Base-by-base conservation (phyloP, 2,888 invertebrate species). In the Eumerus sabulonum region DNA sequence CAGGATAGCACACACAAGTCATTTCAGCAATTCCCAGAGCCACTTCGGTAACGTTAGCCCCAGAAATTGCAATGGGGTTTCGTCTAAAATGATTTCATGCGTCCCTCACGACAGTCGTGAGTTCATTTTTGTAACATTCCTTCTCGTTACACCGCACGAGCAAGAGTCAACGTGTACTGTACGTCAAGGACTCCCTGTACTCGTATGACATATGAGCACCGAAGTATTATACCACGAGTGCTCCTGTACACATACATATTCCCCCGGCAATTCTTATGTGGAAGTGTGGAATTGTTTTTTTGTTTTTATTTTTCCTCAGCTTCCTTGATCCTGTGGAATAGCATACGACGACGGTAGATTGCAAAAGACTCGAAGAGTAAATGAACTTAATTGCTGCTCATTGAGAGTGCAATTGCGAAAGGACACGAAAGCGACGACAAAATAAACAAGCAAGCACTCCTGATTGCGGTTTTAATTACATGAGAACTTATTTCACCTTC, bases 11-110 rank as follows among this genome's bases (percentile, higher is more conserved):
- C 86, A 87, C 85, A 87, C 85, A 86, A 87, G 87, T 87, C 86
- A 87, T 87, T 87, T 87, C 85, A 84, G 84, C 83, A 85, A 87
- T 84, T 87, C 87, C 87, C 87, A 40, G 79, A 79, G 79, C 79
- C 74, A 79, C 79, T 79, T 79, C 79, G 70, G 68, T 74, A 60
- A 64, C 45, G 74, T 64, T 60, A 79, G 64, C 68, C 67, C 64
- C 51, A 54, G 60, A 79, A 74, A 79, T 79, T 79, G 68, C 79
- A 79, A 74, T 79, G 70, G 68, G 79, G 74, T 64, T 68, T 68
- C 45, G 48, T 70, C 74, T 56, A 76, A 76, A 76, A 64, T 74
- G 48, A 68, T 79, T 64, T 70, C 64, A 70, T 36, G 68, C 48
- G 63, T 53, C 48, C 59, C 54, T 11, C 40, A n/a, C 44, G 59